Evolutionary conservation across 2,113 vertebrate genomes (phyloP).

Genomic region (Thunnus maccoyii): DNA sequence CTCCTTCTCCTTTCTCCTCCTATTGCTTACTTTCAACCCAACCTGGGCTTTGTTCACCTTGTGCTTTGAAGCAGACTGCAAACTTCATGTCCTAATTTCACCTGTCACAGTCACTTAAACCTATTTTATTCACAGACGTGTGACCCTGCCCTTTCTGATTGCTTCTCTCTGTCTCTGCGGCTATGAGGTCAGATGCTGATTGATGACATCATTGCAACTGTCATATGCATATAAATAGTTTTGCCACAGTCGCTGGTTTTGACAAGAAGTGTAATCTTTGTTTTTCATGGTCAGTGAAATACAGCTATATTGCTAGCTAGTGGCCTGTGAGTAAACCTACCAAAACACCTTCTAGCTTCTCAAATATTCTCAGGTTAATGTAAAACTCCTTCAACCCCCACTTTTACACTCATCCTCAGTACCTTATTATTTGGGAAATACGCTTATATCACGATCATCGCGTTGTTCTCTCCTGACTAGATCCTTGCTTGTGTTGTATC

Average conservation of each 20-base stretch:
- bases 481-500: too few relatives aligned
- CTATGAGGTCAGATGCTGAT: neutral
- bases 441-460: too few relatives aligned
- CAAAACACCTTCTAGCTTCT: too few relatives aligned
- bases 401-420: too few relatives aligned
- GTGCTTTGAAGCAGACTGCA: constrained; percentile 76
- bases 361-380: too few relatives aligned
- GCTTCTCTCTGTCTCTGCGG: neutral
- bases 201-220: neutral
- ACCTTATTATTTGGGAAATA: too few relatives aligned
- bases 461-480: too few relatives aligned
- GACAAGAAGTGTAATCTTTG: too few relatives aligned
- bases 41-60: constrained; percentile 64
- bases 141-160: neutral
- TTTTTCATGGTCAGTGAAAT: too few relatives aligned
- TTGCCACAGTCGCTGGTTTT: neutral
- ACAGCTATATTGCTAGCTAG: too few relatives aligned
- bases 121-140: constrained; percentile 32
- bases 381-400: too few relatives aligned
- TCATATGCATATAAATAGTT: neutral
- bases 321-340: too few relatives aligned
- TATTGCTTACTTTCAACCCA: constrained; percentile 47
- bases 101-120: constrained; percentile 64
- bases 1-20: constrained; percentile 18
- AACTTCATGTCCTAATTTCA: constrained; percentile 76